Base-by-base conservation (phyloP, 2,888 invertebrate genomes). In the Chironomus tentans region DNA sequence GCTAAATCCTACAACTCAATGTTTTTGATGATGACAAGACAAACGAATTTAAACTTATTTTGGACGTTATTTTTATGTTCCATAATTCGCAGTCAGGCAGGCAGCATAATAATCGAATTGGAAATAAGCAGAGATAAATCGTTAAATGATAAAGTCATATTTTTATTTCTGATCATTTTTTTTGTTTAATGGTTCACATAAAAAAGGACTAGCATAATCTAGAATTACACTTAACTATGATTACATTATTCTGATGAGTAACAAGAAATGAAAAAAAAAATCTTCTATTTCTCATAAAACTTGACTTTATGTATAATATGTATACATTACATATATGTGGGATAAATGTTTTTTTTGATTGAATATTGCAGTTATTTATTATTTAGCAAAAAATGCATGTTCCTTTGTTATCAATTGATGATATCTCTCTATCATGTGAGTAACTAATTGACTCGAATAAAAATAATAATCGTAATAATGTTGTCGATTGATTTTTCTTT, bases 161-260 rank as follows among this genome's bases (percentile, higher is more conserved):
- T 56, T 38, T 56, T 56, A 56, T 56, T 56, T 56, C 56, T 65
- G 22, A 65, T 24, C 24, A 10, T 24, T 65, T 65, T 24, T 65
- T 10, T 13, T 22, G 22, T 13, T 24, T 65, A 13, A 65, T 65
- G 21, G 65, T 21, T 65, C 65, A 65, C 65, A 65, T 65, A 65
- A 65, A 65, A 65, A 65, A 65, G 65, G 24, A 56, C 56, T 56
- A 56, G 56, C 56, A 56, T 56, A 38, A 38, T 56, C 65, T 65
- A 65, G 22, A 65, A 65, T 24, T 65, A 21, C 13, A 24, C 65
- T 65, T 65, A 65, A 65, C 65, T 65, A 65, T 65, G n/a, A 38
- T 38, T 38, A 38, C 38, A 38, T 7, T 38, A 38, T 56, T 50
- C 50, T 50, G 50, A n/a, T 50, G n/a, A 4, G n/a, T 15, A 56